Evolutionary conservation across 1,140 invertebrate species (phyloP).

Genomic region (Drosophila biarmipes): DNA sequence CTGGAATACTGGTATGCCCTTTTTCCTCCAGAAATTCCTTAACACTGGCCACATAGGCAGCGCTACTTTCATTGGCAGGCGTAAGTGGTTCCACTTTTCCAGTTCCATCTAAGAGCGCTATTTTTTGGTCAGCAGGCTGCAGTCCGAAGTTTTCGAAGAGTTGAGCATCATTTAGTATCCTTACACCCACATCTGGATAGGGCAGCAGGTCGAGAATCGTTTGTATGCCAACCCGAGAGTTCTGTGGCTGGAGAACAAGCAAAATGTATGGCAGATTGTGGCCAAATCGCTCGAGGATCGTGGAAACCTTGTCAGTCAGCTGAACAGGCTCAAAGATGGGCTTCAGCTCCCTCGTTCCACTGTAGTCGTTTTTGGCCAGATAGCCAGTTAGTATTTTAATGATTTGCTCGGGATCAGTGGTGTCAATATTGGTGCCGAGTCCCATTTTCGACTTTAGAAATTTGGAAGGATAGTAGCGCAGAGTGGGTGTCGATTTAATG

Average conservation of each 20-base stretch:
- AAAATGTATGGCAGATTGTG: background rate
- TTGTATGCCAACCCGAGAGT: slow-evolving; percentile 30
- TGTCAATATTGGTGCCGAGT: background rate
- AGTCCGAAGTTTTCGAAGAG: slow-evolving; percentile 18
- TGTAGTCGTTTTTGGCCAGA: slow-evolving; percentile 13
- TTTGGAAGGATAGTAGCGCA: slow-evolving; percentile 89
- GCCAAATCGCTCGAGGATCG: background rate
- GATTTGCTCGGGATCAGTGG: slow-evolving; percentile 1
- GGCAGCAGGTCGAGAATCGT: slow-evolving; percentile 15
- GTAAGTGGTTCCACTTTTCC: background rate
- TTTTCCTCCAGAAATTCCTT: slow-evolving; percentile 1
- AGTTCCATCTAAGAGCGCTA: slow-evolving; percentile 11
- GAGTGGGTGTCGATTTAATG: slow-evolving; percentile 91
- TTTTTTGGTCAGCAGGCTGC: background rate
- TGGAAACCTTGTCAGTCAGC: background rate
- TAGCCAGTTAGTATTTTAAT: background rate
- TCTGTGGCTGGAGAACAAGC: slow-evolving; percentile 30
- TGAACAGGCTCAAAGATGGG: slow-evolving; percentile 19
- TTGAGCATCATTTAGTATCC: background rate
- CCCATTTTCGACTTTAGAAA: background rate
- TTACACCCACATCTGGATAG: slow-evolving; percentile 4
- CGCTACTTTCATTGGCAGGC: background rate
- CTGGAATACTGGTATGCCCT: background rate
- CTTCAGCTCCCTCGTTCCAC: background rate
- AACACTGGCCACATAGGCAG: slow-evolving; percentile 24